Base-by-base conservation (phyloP, 2,113 vertebrate genomes). In the Okapia johnstoni region DNA sequence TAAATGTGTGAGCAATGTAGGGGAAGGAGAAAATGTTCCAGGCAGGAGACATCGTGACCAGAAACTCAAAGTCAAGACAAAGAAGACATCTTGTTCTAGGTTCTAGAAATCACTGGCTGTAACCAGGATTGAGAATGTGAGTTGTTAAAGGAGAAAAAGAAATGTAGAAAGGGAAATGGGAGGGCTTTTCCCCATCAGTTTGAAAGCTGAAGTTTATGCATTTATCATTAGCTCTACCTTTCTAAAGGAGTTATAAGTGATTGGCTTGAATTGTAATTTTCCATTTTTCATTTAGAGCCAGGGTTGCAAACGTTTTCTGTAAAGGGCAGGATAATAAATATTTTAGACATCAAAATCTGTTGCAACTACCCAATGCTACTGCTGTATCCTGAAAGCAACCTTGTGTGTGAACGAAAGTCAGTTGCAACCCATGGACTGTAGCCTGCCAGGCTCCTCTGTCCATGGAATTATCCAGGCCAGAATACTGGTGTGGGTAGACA, bases 221-320 rank as follows among this genome's bases (percentile, higher is more conserved):
- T 73, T 66, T 87, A 50, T 21, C 57, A 83, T 9, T 13, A 63
- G 12, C 5, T 12, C 33, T 81, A 63, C 7, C 1, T 88, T 97
- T 95, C 79, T 19, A 90, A 36, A 13, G 52, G 46, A 95, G 4
- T 77, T 52, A 61, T 30, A 8, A 70, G 28, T 40, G 52, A 70
- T 19, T 48, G 76, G 14, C 48, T 96, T 66, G 43, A 88, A 77
- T 89, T 36, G 66, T n/a, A 6, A 16, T 30, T 80, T 94, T 91
- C 26, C 14, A 36, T 33, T 90, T 85, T 85, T 88, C 57, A 76
- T 52, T 60, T 46, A 81, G 25, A 85, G 1, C 5, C 36, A 40
- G 14, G 12, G 3, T 52, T 46, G 15, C 19, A 50, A 90, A 25
- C 15, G 43, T 85, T 85, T 88, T 25, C 7, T 52, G 7, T n/a